Evolutionary conservation across 2,888 invertebrate genomes (phyloP).

Genomic region (Isotomurus palustris): DNA sequence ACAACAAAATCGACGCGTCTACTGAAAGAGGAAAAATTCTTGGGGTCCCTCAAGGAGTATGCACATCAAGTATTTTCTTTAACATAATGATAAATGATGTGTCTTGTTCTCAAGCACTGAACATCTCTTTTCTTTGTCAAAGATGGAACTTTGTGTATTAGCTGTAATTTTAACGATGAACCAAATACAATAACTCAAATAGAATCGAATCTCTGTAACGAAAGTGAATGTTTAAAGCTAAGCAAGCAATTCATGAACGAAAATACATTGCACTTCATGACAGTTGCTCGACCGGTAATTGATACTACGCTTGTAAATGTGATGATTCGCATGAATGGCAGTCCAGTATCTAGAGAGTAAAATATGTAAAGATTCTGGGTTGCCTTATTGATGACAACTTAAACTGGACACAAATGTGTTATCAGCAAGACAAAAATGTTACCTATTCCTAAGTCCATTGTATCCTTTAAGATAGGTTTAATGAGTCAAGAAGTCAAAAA

Average conservation of each 20-base stretch:
- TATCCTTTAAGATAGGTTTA: neutral
- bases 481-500: no score
- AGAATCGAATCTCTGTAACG: neutral
- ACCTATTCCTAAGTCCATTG: neutral
- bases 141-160: no score
- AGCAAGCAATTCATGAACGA: no score
- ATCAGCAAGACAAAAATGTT: conserved; percentile 2
- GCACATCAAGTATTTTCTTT: neutral
- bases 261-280: no score
- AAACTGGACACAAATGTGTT: neutral
- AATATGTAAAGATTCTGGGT: conserved; percentile 15
- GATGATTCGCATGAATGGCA: no score
- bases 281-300: no score
- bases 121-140: no score
- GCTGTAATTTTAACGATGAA: no score
- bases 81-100: conserved; percentile 11
- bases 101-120: no score
- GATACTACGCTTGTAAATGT: no score
- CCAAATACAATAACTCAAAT: neutral
- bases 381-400: conserved; percentile 5
- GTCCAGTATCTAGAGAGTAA: no score
- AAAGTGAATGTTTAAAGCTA: no score
- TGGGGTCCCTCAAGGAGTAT: conserved; percentile 6
- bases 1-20: neutral
- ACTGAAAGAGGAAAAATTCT: neutral